These are phyloP conservation scores for Polypterus senegalus DNA, from an alignment of 2,113 vertebrate genomes.

Conservation along the genomic window DNA sequence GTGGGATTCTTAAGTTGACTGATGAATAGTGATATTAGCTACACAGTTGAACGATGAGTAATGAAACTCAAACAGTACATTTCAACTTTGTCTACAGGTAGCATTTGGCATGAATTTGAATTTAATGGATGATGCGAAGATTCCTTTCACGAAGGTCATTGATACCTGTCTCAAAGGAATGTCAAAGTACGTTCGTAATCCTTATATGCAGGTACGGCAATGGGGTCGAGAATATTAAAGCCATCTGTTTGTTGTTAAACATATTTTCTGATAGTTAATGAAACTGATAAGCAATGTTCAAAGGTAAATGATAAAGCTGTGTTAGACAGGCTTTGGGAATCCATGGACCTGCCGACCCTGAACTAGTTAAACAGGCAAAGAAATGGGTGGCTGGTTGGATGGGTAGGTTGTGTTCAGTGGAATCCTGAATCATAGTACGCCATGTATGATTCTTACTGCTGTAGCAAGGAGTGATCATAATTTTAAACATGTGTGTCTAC, in stretches of 20 bases:
- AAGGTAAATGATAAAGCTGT: slow-evolving; percentile 14
- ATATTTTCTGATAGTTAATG: slow-evolving; percentile 20
- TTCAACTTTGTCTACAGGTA: slow-evolving; percentile 38
- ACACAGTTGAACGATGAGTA: too few species aligned
- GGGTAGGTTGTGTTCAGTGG: too few species aligned
- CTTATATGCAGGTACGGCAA: slow-evolving; percentile 33
- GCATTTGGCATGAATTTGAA: slow-evolving; percentile 76
- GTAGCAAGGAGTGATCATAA: too few species aligned
- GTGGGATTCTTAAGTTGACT: too few species aligned
- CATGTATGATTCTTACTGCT: too few species aligned
- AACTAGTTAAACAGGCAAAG: slow-evolving; percentile 17
- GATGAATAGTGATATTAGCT: too few species aligned
- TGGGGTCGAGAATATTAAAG: rapidly evolving
- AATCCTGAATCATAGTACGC: too few species aligned
- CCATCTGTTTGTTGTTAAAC: slow-evolving; percentile 10
- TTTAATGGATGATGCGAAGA: slow-evolving; percentile 36
- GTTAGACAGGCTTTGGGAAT: slow-evolving; percentile 16
- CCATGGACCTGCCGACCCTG: slow-evolving; percentile 17
- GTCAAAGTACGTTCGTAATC: slow-evolving; percentile 28
- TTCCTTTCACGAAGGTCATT: slow-evolving; percentile 56
- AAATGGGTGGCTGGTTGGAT: slow-evolving; percentile 13
- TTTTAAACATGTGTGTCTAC: too few species aligned
- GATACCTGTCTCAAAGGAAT: slow-evolving; percentile 56
- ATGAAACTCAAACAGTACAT: neutral
- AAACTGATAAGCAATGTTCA: slow-evolving; percentile 19